A percentile compares a stretch with the other conserved stretches of the same genome.
Evolutionary conservation across 2,113 vertebrate genomes (phyloP).

Genomic region (Percina caprodes): DNA sequence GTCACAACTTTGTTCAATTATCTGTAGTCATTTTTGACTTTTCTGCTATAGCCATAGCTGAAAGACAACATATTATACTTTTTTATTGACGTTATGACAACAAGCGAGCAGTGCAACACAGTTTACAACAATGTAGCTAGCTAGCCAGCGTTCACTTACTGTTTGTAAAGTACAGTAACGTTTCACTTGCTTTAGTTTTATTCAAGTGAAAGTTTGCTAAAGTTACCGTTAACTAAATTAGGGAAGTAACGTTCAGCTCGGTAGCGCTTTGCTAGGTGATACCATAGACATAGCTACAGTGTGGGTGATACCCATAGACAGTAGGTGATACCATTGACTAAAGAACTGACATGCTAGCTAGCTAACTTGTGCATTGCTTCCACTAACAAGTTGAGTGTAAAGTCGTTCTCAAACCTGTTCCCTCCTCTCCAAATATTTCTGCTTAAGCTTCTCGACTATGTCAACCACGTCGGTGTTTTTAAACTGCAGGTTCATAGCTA

Average conservation of each 20-base stretch:
- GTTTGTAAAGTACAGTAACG: neutral
- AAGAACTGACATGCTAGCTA: neutral
- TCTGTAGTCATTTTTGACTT: neutral
- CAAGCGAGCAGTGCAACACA: neutral
- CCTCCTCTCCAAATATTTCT: slow-evolving; percentile 55
- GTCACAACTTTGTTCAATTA: neutral
- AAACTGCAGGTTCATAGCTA: slow-evolving; percentile 27
- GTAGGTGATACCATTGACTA: neutral
- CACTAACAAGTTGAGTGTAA: neutral
- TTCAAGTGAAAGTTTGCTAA: too few relatives aligned
- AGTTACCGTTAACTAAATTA: too few relatives aligned
- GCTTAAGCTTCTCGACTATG: slow-evolving; percentile 36
- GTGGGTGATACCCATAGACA: too few relatives aligned
- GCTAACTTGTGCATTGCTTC: too few relatives aligned
- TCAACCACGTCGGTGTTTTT: neutral
- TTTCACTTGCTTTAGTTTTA: neutral
- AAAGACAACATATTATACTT: neutral
- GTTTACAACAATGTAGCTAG: too few relatives aligned
- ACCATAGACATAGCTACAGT: too few relatives aligned
- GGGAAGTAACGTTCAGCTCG: too few relatives aligned
- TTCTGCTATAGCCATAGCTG: neutral
- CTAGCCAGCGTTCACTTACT: too few relatives aligned
- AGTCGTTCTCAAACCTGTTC: slow-evolving; percentile 47
- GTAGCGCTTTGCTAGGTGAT: too few relatives aligned
- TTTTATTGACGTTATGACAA: neutral